Percentiles rank a stretch among this genome's conserved stretches.
These are phyloP conservation scores for Atta colombica DNA, from an alignment of 1,140 invertebrate genomes.

Conservation along the genomic window DNA sequence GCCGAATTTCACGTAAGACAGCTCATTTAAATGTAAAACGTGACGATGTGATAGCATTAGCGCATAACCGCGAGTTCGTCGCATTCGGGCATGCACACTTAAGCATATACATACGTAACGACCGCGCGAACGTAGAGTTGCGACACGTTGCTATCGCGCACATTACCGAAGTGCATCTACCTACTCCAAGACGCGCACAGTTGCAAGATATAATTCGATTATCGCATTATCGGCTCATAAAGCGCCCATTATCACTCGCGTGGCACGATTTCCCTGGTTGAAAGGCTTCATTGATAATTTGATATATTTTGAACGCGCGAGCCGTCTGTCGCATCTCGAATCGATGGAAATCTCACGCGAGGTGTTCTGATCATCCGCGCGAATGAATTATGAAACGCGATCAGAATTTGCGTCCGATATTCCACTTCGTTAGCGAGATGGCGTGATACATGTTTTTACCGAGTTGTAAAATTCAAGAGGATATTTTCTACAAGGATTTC, in stretches of 20 bases:
- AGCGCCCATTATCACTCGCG: conserved; percentile 53
- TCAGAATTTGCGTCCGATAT: conserved; percentile 39
- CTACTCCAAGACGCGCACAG: conserved; percentile 40
- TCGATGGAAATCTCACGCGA: conserved; percentile 42
- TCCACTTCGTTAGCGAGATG: conserved; percentile 39
- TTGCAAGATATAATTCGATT: conserved; percentile 58
- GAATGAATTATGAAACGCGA: conserved; percentile 51
- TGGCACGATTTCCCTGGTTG: conserved; percentile 41
- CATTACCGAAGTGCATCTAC: conserved; percentile 24
- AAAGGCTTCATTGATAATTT: conserved; percentile 58
- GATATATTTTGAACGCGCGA: conserved; percentile 48
- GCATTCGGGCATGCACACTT: conserved; percentile 7
- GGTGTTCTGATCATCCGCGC: conserved; percentile 29
- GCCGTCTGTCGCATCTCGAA: conserved; percentile 43
- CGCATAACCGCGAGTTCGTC: conserved; percentile 2
- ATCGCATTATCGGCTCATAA: conserved; percentile 50
- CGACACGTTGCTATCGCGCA: conserved; percentile 34
- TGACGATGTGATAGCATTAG: neutral
- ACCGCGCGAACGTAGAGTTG: neutral
- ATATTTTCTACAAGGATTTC: conserved; percentile 26
- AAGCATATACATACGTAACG: conserved; percentile 18
- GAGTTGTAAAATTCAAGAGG: conserved; percentile 45
- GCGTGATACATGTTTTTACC: neutral
- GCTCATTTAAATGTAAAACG: conserved; percentile 30
- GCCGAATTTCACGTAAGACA: neutral